Evolutionary conservation across 2,797 vertebrate species (phyloP), one percentile per base, ranked within the genome.

Genomic region (Nyctalus aviator): DNA sequence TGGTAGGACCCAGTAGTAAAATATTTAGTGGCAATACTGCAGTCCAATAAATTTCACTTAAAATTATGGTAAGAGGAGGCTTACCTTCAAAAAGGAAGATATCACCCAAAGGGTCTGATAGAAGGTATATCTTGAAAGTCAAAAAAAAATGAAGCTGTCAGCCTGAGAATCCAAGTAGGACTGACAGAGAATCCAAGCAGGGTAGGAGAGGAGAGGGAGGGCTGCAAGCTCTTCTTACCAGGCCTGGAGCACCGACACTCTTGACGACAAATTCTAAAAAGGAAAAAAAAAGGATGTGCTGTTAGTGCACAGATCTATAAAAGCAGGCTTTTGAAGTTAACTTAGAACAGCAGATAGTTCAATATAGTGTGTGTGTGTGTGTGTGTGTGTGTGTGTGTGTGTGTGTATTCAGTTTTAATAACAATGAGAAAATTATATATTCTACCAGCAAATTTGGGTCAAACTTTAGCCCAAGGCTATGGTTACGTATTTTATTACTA

Each of bases 41-140:
- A 94, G 75, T 84, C 94, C 94, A 93, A 93, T 92, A 57, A 73
- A 91, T 96, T 96, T 96, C 95, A 88, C 84, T 91, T 95, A 94
- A 96, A 94, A 89, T 95, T 95, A 93, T 85, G 37, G 66, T 90
- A 94, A 95, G 90, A 84, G 53, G 91, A 83, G 53, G 13, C 25
- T 78, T 91, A 88, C 53, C 87, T 79, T 94, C 84, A 79, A 96
- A 96, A 95, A 92, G 41, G 64, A 96, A 96, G 72, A 86, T 84
- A n/a, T 82, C 84, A 87, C 92, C 64, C 71, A 79, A 76, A 83
- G 48, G 8, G 91, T 93, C 86, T 92, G 82, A 66, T 72, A 93
- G 55, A 64, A 90, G 89, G 84, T 66, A 25, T 53, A 90, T 79
- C 88, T 35, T 94, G 25, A 66, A 94, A 96, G 50, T 15, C 76